Conservation (phyloP, 2,888 invertebrate species). For the Salticus scenicus region DNA sequence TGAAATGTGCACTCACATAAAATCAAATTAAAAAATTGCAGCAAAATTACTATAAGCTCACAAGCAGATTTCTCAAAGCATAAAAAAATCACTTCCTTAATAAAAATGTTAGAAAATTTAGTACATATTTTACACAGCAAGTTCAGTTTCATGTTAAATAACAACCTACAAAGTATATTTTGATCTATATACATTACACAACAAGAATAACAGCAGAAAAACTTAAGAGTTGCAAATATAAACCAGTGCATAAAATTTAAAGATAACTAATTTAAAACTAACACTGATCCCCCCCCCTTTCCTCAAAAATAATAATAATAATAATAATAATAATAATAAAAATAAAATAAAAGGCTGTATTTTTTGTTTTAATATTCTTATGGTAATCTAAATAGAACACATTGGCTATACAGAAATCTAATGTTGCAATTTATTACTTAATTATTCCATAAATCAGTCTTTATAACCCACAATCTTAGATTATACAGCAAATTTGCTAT, state of each 20-base stretch:
- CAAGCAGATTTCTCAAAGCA: conserved; percentile 30
- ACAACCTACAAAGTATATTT: conserved; percentile 8
- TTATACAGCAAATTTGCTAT: too few species aligned
- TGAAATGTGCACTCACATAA: not conserved
- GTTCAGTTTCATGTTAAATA: conserved; percentile 8
- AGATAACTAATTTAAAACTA: not conserved
- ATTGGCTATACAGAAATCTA: too few species aligned
- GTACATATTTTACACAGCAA: not conserved
- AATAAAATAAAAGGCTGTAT: too few species aligned
- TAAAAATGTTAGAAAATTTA: not conserved
- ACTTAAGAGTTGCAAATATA: not conserved
- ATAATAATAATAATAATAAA: too few species aligned
- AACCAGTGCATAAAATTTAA: conserved; percentile 17
- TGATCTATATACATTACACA: not conserved
- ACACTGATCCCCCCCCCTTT: too few species aligned
- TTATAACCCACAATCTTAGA: too few species aligned
- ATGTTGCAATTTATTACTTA: too few species aligned
- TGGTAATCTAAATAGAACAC: too few species aligned
- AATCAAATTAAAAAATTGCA: conserved; percentile 17
- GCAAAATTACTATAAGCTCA: conserved; percentile 43
- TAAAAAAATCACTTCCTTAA: not conserved
- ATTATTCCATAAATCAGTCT: too few species aligned
- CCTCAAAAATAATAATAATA: too few species aligned
- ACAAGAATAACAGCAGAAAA: not conserved
- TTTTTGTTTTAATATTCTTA: too few species aligned